Conservation (phyloP, 1,140 invertebrate genomes). For the Linepithema humile region DNA sequence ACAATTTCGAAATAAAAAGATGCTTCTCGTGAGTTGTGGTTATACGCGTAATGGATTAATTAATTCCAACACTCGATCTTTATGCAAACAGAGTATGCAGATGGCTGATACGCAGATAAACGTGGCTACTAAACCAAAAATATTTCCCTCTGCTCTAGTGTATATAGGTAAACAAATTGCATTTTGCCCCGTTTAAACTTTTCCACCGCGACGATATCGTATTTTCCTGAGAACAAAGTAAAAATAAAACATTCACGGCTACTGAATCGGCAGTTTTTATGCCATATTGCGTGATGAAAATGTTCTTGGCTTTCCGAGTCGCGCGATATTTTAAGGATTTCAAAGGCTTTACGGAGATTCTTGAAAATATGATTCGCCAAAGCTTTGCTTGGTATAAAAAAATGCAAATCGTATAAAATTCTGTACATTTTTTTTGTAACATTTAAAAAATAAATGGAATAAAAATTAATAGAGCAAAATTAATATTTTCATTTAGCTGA, state of each 20-base stretch:
- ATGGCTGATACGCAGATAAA: conserved; percentile 23
- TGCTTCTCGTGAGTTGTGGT: neutral
- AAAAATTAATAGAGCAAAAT: too few species aligned
- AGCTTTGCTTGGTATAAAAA: neutral
- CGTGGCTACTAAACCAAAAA: conserved; percentile 44
- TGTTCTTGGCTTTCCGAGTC: conserved; percentile 9
- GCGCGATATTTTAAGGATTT: conserved; percentile 37
- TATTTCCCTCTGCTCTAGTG: conserved; percentile 19
- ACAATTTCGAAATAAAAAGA: too few species aligned
- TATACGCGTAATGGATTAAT: conserved; percentile 16
- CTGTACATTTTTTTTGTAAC: too few species aligned
- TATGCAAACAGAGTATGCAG: conserved; percentile 23
- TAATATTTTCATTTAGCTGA: too few species aligned
- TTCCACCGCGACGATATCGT: conserved; percentile 27
- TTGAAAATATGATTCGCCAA: conserved; percentile 46
- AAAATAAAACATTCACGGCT: conserved; percentile 17
- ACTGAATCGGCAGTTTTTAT: conserved; percentile 46
- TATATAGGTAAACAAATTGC: conserved; percentile 41
- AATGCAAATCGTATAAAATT: neutral
- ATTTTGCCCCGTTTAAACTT: conserved; percentile 37
- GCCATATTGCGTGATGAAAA: conserved; percentile 31
- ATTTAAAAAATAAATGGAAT: neutral
- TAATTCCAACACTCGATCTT: conserved; percentile 26
- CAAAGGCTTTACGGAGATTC: conserved; percentile 31
- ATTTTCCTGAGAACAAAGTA: conserved; percentile 37